A percentile compares a stretch with the other conserved stretches of the same genome.
Conservation (phyloP, 2,888 invertebrate species). For the Noctuana brunneofusca region DNA sequence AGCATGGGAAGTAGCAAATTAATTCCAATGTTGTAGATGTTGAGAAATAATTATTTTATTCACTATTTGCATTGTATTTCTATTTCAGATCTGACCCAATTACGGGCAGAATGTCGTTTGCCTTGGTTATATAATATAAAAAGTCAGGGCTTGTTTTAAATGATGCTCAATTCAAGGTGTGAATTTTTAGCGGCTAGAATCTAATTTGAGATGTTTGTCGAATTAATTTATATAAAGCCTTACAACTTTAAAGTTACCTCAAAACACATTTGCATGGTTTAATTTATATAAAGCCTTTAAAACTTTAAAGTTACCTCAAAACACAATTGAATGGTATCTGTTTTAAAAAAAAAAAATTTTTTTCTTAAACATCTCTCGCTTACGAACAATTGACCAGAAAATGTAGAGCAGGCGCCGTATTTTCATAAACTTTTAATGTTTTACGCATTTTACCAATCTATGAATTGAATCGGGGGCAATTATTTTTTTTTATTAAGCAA, state of each 20-base stretch:
- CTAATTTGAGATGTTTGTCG: not conserved
- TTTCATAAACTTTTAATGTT: no score
- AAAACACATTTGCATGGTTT: no score
- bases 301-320: no score
- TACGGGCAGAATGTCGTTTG: slow-evolving; percentile 29
- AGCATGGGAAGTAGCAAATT: not conserved
- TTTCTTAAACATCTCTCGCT: no score
- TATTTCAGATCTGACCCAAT: slow-evolving; percentile 34
- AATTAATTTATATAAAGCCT: not conserved
- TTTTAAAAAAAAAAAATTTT: no score
- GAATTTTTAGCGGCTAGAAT: slow-evolving; percentile 15
- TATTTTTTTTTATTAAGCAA: no score
- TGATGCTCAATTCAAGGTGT: slow-evolving; percentile 29
- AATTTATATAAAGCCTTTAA: not conserved
- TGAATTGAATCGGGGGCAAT: no score
- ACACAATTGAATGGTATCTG: no score
- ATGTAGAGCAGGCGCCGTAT: no score
- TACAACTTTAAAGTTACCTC: no score
- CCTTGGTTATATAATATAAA: slow-evolving; percentile 35
- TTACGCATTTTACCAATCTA: no score
- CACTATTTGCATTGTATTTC: slow-evolving; percentile 23
- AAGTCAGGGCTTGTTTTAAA: slow-evolving; percentile 32
- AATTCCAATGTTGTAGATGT: not conserved
- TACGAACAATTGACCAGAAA: no score
- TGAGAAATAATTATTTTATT: slow-evolving; percentile 4